Base-by-base conservation (phyloP, 2,113 vertebrate genomes). In the Cyanoliseus patagonus region DNA sequence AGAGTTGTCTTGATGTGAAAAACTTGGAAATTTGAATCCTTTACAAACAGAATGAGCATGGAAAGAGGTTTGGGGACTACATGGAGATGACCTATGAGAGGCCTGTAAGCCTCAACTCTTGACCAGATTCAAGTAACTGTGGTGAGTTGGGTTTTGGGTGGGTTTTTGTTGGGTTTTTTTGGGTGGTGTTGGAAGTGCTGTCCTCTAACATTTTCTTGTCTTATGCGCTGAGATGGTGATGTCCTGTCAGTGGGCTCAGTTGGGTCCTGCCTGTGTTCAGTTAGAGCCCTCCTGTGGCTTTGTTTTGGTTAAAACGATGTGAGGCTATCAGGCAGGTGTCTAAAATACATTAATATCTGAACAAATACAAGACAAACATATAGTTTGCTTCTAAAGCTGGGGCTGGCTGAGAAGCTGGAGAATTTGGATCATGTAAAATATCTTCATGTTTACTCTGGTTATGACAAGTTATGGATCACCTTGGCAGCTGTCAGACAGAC, bases 81-180 rank as follows among this genome's bases (percentile, higher is more conserved):
- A 6, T 0, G 17, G 8, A 23, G 5, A 2, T 12, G 30, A 3
- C 14, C 23, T 39, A 27, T 19, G 4, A 5, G 10, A 8, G 3
- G 3, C 39, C 10, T 44, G 14, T 61, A 6, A 69, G 30, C 25
- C 11, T 67, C 39, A 28, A 27, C 17, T 37, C 28, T 10, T 41
- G n/a, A 86, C 24, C 27, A 76, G 61, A 27, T 8, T 75, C 6
- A 22, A 41, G 4, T 46, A 77, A 23, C 28, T 33, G 8, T 46
- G 18, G 7, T 44, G 5, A 23, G 11, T 33, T 87, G 28, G 47
- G 7, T 18, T 74, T 69, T 64, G 8, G 30, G 30, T 14, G 18
- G 6, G 12, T 35, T 35, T 57, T 14, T 22, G 55, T 41, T 41
- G 23, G 4, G 0, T 0, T 24, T 16, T 79, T 25, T 42, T 15